phyloP scores from a whole-genome alignment of 2,113 vertebrate genomes.

The Calyptommatus sinebrachiatus region DNA sequence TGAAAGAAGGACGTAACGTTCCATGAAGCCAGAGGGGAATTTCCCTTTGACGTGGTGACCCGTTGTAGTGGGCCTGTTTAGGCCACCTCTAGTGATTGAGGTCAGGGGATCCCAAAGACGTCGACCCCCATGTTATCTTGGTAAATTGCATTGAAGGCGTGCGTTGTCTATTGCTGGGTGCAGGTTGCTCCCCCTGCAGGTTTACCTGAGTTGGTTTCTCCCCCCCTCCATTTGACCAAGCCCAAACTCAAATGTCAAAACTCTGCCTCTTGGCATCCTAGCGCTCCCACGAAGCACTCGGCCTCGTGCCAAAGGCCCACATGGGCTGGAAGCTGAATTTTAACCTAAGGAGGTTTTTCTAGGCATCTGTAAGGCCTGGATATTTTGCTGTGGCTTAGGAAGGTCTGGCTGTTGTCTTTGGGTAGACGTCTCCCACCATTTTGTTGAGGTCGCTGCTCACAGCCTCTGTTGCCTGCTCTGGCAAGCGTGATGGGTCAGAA shows the following conservation, averaged over 20 bases:
- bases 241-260: conserved; percentile 46
- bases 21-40: not conserved
- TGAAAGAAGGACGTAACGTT: not conserved
- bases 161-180: conserved; percentile 57
- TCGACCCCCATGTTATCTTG: conserved; percentile 25
- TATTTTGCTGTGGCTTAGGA: conserved; percentile 24
- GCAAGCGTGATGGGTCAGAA: conserved; percentile 80
- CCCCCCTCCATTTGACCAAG: conserved; percentile 17
- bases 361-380: conserved; percentile 20
- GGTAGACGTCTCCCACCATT: conserved; percentile 66
- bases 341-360: conserved; percentile 34
- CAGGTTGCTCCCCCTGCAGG: conserved; percentile 61
- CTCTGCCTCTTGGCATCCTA: conserved; percentile 24
- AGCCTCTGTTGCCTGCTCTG: conserved; percentile 83
- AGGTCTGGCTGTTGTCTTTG: conserved; percentile 28
- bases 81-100: not conserved
- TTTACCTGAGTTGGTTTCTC: conserved; percentile 69
- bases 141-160: conserved; percentile 51
- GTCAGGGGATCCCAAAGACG: not conserved
- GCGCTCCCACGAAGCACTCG: not conserved
- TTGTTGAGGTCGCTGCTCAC: conserved; percentile 59
- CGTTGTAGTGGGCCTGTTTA: not conserved
- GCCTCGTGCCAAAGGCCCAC: not conserved
- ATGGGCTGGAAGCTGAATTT: conserved; percentile 45
- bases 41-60: not conserved